Evolutionary conservation across 2,113 vertebrate species (phyloP).

Genomic region (Marmota monax): DNA sequence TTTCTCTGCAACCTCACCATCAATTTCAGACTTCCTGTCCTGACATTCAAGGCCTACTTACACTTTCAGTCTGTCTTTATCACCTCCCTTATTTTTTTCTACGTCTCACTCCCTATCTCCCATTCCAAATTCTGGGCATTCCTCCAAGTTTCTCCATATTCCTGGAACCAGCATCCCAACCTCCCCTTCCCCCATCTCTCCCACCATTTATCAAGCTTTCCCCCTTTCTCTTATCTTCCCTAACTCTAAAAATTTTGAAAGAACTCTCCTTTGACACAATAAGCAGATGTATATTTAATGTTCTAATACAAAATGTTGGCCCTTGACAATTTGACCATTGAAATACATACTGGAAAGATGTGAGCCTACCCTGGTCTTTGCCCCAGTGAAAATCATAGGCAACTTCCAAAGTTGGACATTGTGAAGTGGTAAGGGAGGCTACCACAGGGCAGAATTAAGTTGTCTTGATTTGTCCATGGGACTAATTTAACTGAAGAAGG

Average conservation of each 20-base stretch:
- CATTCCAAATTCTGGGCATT: slow-evolving; percentile 79
- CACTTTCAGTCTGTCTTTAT: slow-evolving; percentile 77
- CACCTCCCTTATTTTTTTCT: slow-evolving; percentile 69
- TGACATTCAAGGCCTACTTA: slow-evolving; percentile 83
- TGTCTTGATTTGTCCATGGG: slow-evolving; percentile 17
- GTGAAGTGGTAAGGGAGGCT: neutral
- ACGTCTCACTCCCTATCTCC: slow-evolving; percentile 74
- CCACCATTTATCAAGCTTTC: slow-evolving; percentile 69
- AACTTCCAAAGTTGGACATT: neutral
- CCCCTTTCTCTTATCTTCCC: slow-evolving; percentile 70
- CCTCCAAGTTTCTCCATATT: slow-evolving; percentile 81
- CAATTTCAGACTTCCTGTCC: slow-evolving; percentile 81
- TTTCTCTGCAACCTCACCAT: slow-evolving; percentile 62
- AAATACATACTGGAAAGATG: neutral
- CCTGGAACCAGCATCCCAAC: slow-evolving; percentile 67
- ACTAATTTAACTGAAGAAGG: neutral
- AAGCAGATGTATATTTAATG: slow-evolving; percentile 61
- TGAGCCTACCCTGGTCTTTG: slow-evolving; percentile 26
- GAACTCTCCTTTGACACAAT: slow-evolving; percentile 54
- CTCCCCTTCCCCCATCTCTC: neutral
- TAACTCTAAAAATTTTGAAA: slow-evolving; percentile 49
- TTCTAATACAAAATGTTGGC: slow-evolving; percentile 23
- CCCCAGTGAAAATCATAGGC: neutral
- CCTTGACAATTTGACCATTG: neutral
- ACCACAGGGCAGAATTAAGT: neutral